phyloP scores from a whole-genome alignment of 2,113 vertebrate genomes.

The Mustela nigripes region DNA sequence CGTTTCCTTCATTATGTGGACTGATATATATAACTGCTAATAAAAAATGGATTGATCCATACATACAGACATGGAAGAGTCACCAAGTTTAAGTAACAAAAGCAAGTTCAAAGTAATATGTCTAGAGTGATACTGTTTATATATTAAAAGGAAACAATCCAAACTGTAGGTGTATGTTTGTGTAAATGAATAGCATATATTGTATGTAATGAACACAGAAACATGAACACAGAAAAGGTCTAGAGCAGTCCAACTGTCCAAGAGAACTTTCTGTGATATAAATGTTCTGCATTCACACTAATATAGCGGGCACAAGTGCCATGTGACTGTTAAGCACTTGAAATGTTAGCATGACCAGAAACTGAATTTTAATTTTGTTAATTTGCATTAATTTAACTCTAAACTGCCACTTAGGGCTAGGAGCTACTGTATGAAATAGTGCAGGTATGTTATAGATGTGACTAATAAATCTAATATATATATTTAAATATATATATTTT shows the following conservation, averaged over 20 bases:
- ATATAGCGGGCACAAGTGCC: background rate
- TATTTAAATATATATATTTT: too few relatives aligned
- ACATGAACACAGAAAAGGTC: background rate
- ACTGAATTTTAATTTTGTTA: background rate
- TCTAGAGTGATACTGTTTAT: background rate
- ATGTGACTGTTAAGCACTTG: background rate
- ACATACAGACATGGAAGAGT: background rate
- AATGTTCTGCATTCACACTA: rapidly evolving
- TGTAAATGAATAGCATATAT: background rate
- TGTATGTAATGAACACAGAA: background rate
- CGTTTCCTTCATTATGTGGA: background rate
- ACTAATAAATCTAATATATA: too few relatives aligned
- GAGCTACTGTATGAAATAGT: background rate
- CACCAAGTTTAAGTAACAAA: background rate
- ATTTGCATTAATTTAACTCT: slow-evolving; percentile 18
- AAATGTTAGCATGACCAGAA: background rate
- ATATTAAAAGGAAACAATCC: background rate
- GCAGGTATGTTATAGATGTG: too few relatives aligned
- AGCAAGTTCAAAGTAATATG: background rate
- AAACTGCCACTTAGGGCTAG: background rate
- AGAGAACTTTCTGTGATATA: background rate
- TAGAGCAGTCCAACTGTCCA: background rate
- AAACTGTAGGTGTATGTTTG: background rate
- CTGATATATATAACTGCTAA: background rate
- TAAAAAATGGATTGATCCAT: background rate